Evolutionary conservation across 2,113 vertebrate species (phyloP).

Genomic region (Pseudonaja textilis): DNA sequence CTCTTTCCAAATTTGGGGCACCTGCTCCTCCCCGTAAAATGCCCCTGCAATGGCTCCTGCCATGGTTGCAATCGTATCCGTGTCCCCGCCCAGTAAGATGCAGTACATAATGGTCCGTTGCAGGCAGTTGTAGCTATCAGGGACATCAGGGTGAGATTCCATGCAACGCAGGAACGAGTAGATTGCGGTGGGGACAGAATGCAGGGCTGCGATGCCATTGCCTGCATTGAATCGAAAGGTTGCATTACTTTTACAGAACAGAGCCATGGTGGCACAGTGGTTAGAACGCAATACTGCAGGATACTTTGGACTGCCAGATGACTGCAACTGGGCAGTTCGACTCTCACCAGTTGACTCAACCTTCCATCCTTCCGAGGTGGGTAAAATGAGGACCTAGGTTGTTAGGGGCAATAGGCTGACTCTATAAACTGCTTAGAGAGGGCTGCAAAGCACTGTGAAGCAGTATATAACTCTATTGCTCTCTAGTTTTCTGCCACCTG

Average conservation of each 20-base stretch:
- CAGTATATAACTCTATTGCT: too few relatives aligned
- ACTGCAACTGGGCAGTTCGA: too few relatives aligned
- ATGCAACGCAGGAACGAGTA: slow-evolving; percentile 95
- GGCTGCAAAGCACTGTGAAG: too few relatives aligned
- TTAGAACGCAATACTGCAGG: too few relatives aligned
- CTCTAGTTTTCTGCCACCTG: rapidly evolving
- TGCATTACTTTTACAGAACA: neutral
- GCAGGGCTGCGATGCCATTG: slow-evolving; percentile 90
- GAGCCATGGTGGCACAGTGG: rapidly evolving
- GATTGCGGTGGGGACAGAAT: slow-evolving; percentile 96
- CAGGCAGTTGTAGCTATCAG: slow-evolving; percentile 79
- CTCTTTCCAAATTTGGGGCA: slow-evolving; percentile 84
- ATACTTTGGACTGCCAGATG: too few relatives aligned
- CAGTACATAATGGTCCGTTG: slow-evolving; percentile 93
- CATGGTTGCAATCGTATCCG: slow-evolving; percentile 99
- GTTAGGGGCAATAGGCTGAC: too few relatives aligned
- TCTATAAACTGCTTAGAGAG: too few relatives aligned
- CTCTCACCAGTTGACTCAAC: too few relatives aligned
- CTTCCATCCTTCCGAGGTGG: too few relatives aligned
- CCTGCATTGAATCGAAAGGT: slow-evolving; percentile 68
- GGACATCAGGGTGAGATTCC: slow-evolving; percentile 83
- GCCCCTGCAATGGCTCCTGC: slow-evolving; percentile 95
- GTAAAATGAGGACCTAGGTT: too few relatives aligned
- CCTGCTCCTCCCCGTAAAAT: slow-evolving; percentile 86
- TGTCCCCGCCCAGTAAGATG: slow-evolving; percentile 95